phyloP scores from a whole-genome alignment of 2,113 vertebrate genomes.

The Elachura formosa region DNA sequence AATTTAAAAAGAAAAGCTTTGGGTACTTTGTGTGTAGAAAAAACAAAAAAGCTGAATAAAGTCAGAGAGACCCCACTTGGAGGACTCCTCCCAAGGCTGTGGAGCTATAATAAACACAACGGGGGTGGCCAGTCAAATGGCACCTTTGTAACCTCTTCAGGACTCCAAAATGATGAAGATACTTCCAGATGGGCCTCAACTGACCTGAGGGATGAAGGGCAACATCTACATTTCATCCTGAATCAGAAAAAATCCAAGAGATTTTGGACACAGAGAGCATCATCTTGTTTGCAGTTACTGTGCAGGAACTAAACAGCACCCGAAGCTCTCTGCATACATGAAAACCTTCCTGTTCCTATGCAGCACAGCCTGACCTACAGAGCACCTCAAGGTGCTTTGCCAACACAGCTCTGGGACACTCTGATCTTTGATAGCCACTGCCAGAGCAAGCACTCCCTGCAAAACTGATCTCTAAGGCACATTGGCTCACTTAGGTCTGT shows the following conservation, averaged over 20 bases:
- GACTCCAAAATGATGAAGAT: background rate
- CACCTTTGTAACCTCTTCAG: background rate
- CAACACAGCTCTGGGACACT: background rate
- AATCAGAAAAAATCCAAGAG: background rate
- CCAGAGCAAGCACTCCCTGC: background rate
- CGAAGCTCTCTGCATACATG: rapidly evolving
- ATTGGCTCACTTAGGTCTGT: background rate
- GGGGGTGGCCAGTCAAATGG: background rate
- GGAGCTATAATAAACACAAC: background rate
- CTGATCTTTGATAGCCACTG: background rate
- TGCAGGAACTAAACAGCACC: background rate
- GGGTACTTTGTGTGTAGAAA: background rate
- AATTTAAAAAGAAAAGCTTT: background rate
- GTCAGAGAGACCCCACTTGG: background rate
- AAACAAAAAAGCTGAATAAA: background rate
- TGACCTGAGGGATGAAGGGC: background rate
- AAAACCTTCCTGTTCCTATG: background rate
- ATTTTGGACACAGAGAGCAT: no score
- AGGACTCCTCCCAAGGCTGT: background rate
- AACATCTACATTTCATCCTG: background rate
- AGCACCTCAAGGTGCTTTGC: background rate
- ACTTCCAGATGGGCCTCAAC: background rate
- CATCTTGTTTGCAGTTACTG: background rate
- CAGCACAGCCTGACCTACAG: background rate
- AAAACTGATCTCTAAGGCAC: background rate